Conservation (phyloP, 2,797 vertebrate genomes). For the Cephalopachus bancanus region DNA sequence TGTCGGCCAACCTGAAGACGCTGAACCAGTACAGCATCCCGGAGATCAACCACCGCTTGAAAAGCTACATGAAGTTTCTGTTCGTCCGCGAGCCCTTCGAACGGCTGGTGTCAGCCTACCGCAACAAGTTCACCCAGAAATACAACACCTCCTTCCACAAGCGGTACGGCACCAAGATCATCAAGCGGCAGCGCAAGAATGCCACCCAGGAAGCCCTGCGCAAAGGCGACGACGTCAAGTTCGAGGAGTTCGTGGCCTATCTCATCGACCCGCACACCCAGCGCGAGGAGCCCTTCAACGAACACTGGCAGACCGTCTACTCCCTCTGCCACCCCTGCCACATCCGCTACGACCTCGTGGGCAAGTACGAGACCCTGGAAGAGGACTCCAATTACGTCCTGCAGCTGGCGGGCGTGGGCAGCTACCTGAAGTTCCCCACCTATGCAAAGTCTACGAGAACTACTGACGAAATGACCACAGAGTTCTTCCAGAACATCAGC, state of each 20-base stretch:
- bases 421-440: slow-evolving; percentile 95
- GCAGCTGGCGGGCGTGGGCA: slow-evolving; percentile 93
- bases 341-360: slow-evolving; percentile 98
- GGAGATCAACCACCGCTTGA: slow-evolving; percentile 99
- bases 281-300: slow-evolving; percentile 97
- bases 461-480: slow-evolving; percentile 98
- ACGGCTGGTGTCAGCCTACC: slow-evolving; percentile 97
- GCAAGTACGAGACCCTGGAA: slow-evolving; percentile 98
- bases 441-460: slow-evolving; percentile 98
- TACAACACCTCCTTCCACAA: slow-evolving; percentile 99
- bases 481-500: slow-evolving; percentile 99
- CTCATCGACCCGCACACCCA: slow-evolving; percentile 96
- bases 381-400: slow-evolving; percentile 96
- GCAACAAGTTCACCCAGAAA: slow-evolving; percentile 99
- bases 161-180: slow-evolving; percentile 97
- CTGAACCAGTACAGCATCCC: slow-evolving; percentile 98
- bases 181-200: slow-evolving; percentile 96
- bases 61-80: slow-evolving; percentile 99
- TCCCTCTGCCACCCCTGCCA: slow-evolving; percentile 99
- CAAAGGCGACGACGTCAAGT: slow-evolving; percentile 94
- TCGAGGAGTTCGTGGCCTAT: slow-evolving; percentile 97
- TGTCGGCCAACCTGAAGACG: slow-evolving; percentile 97
- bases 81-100: slow-evolving; percentile 99
- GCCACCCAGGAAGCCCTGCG: slow-evolving; percentile 96
- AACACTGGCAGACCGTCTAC: slow-evolving; percentile 98